A percentile compares a stretch with the other conserved stretches of the same genome.
Evolutionary conservation across 2,888 invertebrate genomes (phyloP).

Genomic region (Blera fallax): DNA sequence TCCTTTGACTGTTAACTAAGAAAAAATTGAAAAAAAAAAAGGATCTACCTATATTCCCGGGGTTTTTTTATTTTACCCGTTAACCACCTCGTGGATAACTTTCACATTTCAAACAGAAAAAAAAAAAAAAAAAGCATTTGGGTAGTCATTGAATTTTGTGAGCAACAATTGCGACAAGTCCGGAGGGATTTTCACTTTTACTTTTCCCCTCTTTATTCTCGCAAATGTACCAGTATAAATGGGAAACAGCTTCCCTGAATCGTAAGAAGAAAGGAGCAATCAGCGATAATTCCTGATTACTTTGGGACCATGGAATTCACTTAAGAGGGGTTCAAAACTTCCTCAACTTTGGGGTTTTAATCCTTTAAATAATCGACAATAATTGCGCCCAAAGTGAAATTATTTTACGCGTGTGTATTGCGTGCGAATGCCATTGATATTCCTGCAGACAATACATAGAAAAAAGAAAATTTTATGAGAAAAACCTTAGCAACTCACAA

Average conservation of each 20-base stretch:
- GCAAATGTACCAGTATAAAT: background rate
- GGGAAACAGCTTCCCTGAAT: background rate
- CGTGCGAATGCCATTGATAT: background rate
- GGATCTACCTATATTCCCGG: background rate
- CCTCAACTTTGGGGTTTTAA: background rate
- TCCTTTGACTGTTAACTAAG: background rate
- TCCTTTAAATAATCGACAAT: constrained; percentile 43
- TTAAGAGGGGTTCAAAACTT: background rate
- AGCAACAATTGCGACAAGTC: constrained; percentile 38
- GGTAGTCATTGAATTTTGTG: constrained; percentile 21
- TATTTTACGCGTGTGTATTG: background rate
- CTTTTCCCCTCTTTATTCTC: background rate
- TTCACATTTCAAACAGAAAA: background rate
- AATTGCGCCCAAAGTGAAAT: constrained; percentile 27
- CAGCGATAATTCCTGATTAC: constrained; percentile 42
- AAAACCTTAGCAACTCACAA: constrained; percentile 3
- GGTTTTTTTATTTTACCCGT: background rate
- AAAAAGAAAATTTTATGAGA: background rate
- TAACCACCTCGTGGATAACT: background rate
- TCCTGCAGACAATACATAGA: background rate
- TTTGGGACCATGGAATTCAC: constrained; percentile 25
- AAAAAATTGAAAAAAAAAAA: constrained; percentile 4
- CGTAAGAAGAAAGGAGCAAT: constrained; percentile 16
- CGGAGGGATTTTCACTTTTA: constrained; percentile 17
- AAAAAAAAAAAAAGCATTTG: background rate